Base-by-base conservation (phyloP, 2,888 invertebrate species). In the Germaria angustata region DNA sequence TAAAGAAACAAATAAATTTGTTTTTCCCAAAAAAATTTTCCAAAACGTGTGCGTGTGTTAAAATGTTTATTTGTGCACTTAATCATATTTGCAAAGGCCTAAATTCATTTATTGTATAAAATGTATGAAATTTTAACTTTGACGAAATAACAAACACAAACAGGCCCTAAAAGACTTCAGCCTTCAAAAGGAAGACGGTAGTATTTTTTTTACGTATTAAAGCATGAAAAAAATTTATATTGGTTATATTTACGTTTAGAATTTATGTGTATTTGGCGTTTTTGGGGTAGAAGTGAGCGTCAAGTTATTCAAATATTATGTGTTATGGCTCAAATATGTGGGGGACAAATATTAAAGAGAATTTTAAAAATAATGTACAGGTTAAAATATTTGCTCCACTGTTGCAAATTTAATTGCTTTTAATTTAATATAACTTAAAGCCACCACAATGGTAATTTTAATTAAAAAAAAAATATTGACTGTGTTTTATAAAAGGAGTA, bases 51-150 rank as follows among this genome's bases (percentile, higher is more conserved):
- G 34, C 24, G 68, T 55, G 9, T 72, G 53, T 76, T 39, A 59
- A 39, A 51, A 32, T 59, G 34, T 77, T 51, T 68, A 51, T 77
- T 81, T 81, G 68, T 77, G 32, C 63, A 68, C 32, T 77, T 81
- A 72, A 81, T 81, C 81, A 81, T 81, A 81, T 81, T 81, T 81
- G 63, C 68, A 55, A 63, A 78, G 78, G 72, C 69, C 69, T 68
- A 77, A 53, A 73, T 24, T 72, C 49, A 32, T 79, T 72, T 65
- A 32, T 57, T 41, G 34, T 61, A 39, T 22, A 71, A 79, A 72
- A 49, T 65, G 15, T 51, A 79, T 66, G 65, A 66, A 65, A 79
- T 79, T 79, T 68, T 57, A 72, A 66, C 71, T 79, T 53, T 78
- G 69, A 78, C 46, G 53, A 49, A 78, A 71, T 20, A 77, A 69